Evolutionary conservation across 2,888 invertebrate species (phyloP), one percentile per base, ranked within the genome.

Genomic region (Glaucopsyche alexis): DNA sequence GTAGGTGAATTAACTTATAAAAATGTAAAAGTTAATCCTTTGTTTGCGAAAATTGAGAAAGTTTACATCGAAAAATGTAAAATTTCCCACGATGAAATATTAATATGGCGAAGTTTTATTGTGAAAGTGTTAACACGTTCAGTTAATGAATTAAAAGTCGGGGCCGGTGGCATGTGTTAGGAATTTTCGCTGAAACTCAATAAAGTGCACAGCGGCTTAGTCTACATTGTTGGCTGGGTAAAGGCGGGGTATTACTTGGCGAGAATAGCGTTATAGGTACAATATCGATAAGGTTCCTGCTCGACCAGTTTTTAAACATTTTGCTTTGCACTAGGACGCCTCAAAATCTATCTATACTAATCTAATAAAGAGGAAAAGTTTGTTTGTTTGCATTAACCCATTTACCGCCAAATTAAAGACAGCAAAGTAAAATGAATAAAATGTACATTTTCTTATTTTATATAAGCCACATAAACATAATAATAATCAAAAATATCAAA

Each of bases 141-240:
- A 73, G 74, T 76, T 76, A 79, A 80, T 80, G 82, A 82, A 82
- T 83, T 84, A 83, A 85, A 86, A 84, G 83, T 82, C 81, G 73
- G 77, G 74, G 70, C 74, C 74, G 75, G 42, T 72, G 81, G 84
- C 83, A 86, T 87, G 87, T 86, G 88, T 87, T 85, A 85, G 86
- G 86, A 86, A 89, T 88, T 60, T 88, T 85, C 80, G 79, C 85
- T 83, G 84, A 87, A 90, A 89, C 88, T 88, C 87, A 90, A 89
- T 89, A 89, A 86, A 86, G 86, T 76, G 75, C 77, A 77, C 73
- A 76, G 75, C 74, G 70, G 78, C 74, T 74, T 77, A 75, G 74
- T 75, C 75, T 72, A 74, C 82, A 79, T 78, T 80, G 82, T 82
- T 79, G 79, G 76, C 75, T 79, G 75, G 71, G 70, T 77, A 72